These are phyloP conservation scores for Julus scanicus DNA, from an alignment of 2,888 invertebrate species.

Conservation along the genomic window DNA sequence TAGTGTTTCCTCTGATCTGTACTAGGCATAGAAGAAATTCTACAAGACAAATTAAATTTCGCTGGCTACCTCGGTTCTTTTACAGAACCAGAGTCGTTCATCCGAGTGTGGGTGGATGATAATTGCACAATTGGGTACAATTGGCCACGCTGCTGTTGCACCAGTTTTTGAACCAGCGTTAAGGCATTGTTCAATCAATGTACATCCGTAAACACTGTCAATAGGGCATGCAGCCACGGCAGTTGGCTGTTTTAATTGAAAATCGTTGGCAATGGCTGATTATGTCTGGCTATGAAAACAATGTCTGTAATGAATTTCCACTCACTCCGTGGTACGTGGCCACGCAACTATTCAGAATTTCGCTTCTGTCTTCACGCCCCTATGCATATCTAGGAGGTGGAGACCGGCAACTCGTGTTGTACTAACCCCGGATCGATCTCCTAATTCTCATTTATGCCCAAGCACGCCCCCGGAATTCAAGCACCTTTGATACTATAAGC, in stretches of 20 bases:
- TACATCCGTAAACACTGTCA: background rate
- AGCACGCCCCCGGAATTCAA: slow-evolving; percentile 22
- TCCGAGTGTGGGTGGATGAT: too few relatives aligned
- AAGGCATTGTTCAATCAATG: background rate
- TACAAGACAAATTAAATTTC: too few relatives aligned
- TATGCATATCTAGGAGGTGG: background rate
- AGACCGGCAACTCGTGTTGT: background rate
- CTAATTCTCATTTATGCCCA: background rate
- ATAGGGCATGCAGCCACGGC: background rate
- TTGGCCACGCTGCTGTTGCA: background rate
- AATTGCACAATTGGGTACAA: background rate
- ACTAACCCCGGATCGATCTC: background rate
- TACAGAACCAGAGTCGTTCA: too few relatives aligned
- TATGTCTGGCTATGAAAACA: background rate
- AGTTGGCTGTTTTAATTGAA: background rate
- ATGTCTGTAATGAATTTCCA: slow-evolving; percentile 5
- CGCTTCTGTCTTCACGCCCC: background rate
- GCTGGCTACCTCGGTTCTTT: too few relatives aligned
- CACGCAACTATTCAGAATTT: background rate
- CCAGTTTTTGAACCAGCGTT: background rate
- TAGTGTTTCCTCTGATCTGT: too few relatives aligned
- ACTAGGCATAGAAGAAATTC: too few relatives aligned
- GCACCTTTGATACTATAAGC: slow-evolving; percentile 23
- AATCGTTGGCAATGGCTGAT: slow-evolving; percentile 15
- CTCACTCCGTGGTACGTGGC: background rate